Base-by-base conservation (phyloP, 2,113 vertebrate species). In the Hystrix cristata region DNA sequence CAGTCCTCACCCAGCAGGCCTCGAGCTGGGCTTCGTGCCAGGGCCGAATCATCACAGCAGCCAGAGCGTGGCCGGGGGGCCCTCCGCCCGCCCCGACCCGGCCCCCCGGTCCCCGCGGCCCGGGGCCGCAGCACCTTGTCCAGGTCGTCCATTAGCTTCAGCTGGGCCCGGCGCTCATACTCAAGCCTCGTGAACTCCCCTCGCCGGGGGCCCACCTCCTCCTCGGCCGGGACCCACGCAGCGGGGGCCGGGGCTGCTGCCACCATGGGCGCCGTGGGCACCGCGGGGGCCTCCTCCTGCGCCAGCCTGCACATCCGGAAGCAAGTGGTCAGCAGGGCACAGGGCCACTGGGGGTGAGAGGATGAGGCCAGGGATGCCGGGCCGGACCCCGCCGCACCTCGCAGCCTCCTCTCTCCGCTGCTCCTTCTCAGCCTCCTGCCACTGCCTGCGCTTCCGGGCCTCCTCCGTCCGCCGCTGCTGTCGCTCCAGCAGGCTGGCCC, bases 61-160 rank as follows among this genome's bases (percentile, higher is more conserved):
- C 99, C 98, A 0, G 99, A 99, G 96, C 99, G 99, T 51, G 99
- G 99, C 59, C 97, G 96, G 76, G 98, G 84, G 38, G 64, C 95
- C 87, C 95, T 96, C 71, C 98, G 98, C 62, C 97, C 99, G 95
- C 96, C 99, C 98, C 94, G 99, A 98, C 98, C 99, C 97, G 67
- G 99, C 97, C 62, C 98, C 98, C 9, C 99, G 97, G 51, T 98
- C 99, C 0, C 96, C 97, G 98, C 69, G 98, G 99, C 98, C 99
- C 97, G 94, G 10, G 98, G 99, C 79, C 98, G 98, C 89, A 99
- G 98, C 86, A 99, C 99, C 97, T 99, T 99, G 97, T 99, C 99
- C 62, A 99, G 96, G 93, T 99, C 99, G 2, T 99, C 99, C 99
- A 99, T 99, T 88, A 99, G 98, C 97, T 99, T 99, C 59, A 99